Evolutionary conservation across 2,888 invertebrate genomes (phyloP), one percentile per base, ranked within the genome.

Genomic region (Agrochola circellaris): DNA sequence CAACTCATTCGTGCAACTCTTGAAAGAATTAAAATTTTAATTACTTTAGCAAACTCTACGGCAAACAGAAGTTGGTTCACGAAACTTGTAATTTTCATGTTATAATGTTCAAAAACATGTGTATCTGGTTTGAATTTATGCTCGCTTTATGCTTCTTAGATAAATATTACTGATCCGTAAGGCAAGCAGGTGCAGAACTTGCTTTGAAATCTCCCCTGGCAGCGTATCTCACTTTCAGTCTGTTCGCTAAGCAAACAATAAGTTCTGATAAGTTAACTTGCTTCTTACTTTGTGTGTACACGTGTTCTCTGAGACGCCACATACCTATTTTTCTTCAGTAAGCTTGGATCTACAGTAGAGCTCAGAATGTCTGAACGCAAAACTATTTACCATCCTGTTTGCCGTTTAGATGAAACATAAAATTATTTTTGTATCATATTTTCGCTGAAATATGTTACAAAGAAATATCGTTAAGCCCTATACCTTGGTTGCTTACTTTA

Each of bases 11-110:
- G 58, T 54, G 30, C n/a, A 75, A 86, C 68, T 87, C 68, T 73
- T 61, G 48, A 68, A 84, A 84, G 87, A 78, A 84, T 85, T 85
- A 84, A 75, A 80, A 84, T 75, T 81, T 87, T 74, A 84, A 85
- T 85, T 69, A 86, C 84, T 77, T 80, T 70, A 64, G 48, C 45
- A 23, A 84, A 86, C 56, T 85, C 77, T 48, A 66, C 34, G 65
- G 65, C 45, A 58, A 56, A 75, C 62, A 51, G 51, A 77, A 71
- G 61, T 68, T 73, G 23, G 15, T 70, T 73, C 48, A 56, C 26
- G 58, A 60, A 77, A 64, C 30, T 69, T 69, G 15, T 72, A 70
- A 60, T 42, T 60, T 84, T 66, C 65, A 34, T 62, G 65, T 75
- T 60, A 54, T 9, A 54, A 54, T 60, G 75, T 38, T 51, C 26